A percentile compares a stretch with the other conserved stretches of the same genome.
phyloP scores from a whole-genome alignment of 2,797 vertebrate genomes.

The Podarcis lilfordi region DNA sequence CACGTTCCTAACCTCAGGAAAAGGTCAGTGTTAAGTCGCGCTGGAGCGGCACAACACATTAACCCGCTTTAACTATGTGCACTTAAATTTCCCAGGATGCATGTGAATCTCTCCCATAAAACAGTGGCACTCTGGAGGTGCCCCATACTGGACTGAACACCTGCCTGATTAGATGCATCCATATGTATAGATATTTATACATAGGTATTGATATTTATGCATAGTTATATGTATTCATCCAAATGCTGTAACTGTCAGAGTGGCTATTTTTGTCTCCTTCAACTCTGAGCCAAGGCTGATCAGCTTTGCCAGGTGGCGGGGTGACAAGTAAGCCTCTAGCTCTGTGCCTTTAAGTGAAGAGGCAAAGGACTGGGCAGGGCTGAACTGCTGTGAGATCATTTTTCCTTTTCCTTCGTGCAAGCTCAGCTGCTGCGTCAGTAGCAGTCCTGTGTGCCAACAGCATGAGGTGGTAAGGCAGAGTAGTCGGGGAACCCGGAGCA shows the following conservation, averaged over 20 bases:
- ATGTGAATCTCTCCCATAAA: too few relatives aligned
- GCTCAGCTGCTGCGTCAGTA: slow-evolving; percentile 12
- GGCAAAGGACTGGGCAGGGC: not conserved
- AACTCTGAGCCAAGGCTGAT: not conserved
- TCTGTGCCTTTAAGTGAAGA: slow-evolving; percentile 22
- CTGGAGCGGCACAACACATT: too few relatives aligned
- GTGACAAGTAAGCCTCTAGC: slow-evolving; percentile 10
- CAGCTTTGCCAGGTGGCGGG: not conserved
- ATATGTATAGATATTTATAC: too few relatives aligned
- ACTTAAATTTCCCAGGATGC: too few relatives aligned
- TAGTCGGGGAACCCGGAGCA: not conserved
- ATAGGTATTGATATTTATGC: too few relatives aligned
- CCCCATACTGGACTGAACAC: too few relatives aligned
- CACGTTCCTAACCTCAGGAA: too few relatives aligned
- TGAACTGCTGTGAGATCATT: not conserved
- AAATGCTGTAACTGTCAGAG: not conserved
- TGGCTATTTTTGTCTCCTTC: not conserved
- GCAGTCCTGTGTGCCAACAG: slow-evolving; percentile 7
- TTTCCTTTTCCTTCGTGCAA: not conserved
- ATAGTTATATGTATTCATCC: too few relatives aligned
- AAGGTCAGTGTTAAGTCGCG: too few relatives aligned
- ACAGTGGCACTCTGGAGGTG: too few relatives aligned
- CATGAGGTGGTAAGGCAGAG: not conserved
- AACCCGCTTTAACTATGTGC: too few relatives aligned
- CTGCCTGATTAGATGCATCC: too few relatives aligned